A percentile compares a stretch with the other conserved stretches of the same genome.
These are phyloP conservation scores for Capitulum mitella DNA, from an alignment of 2,888 invertebrate genomes.

Conservation along the genomic window DNA sequence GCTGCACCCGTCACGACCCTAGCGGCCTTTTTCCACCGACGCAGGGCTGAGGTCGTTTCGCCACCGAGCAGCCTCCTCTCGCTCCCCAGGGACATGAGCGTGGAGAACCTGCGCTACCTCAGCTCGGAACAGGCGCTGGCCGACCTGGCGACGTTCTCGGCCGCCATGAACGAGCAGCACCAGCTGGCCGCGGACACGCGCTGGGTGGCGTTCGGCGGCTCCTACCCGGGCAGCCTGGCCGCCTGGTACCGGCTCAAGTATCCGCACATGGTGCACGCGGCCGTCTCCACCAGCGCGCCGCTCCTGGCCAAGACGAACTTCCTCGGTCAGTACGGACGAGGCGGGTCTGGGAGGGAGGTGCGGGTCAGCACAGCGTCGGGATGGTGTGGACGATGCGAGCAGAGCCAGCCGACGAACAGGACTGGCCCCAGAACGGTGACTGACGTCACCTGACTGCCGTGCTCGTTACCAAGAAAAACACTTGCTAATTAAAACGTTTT, in stretches of 20 bases:
- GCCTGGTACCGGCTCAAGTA: slow-evolving; percentile 83
- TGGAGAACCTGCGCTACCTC: slow-evolving; percentile 69
- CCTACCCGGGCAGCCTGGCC: slow-evolving; percentile 85
- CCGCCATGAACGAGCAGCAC: slow-evolving; percentile 58
- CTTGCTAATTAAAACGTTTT: no score
- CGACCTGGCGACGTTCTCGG: slow-evolving; percentile 77
- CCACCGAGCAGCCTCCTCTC: no score
- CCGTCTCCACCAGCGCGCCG: slow-evolving; percentile 85
- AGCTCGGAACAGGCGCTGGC: slow-evolving; percentile 56
- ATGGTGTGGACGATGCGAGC: no score
- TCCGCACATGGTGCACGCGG: slow-evolving; percentile 70
- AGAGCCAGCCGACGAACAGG: no score
- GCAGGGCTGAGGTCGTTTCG: no score
- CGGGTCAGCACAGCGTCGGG: neutral
- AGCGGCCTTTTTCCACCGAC: no score
- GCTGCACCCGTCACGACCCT: no score
- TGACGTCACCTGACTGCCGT: no score
- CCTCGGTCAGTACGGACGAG: slow-evolving; percentile 52
- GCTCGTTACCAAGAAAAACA: no score
- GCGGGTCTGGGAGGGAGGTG: neutral
- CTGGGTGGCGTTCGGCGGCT: slow-evolving; percentile 92
- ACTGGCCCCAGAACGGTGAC: no score
- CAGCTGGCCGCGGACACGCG: slow-evolving; percentile 55
- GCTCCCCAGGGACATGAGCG: slow-evolving; percentile 65
- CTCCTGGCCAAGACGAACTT: slow-evolving; percentile 78